Evolutionary conservation across 1,140 invertebrate genomes (phyloP), one percentile per base, ranked within the genome.

Genomic region (Lucilia sericata): DNA sequence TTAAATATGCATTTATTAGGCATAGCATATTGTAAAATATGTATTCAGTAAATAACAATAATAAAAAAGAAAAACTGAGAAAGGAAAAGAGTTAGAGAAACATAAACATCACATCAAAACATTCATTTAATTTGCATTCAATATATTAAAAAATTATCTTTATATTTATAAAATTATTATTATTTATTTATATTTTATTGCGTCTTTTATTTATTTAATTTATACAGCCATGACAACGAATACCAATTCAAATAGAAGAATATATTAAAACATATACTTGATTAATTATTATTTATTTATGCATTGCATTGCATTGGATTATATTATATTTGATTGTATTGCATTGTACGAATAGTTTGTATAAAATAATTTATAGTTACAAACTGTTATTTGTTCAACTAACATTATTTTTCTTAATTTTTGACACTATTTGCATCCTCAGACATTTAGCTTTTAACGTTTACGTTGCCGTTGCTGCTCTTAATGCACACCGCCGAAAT

Each of bases 61-160:
- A 65, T 19, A 17, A 70, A 70, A 70, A 70, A 3, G 19, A 70
- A 70, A 70, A 60, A 60, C 1, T 12, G n/a, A 12, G 17, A 65
- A 65, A 65, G n/a, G 60, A 70, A 70, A 10, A 60, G 55, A n/a
- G n/a, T n/a, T 70, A 10, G 60, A 70, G 8, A 12, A 70, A 21
- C 21, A 70, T 19, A 70, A 70, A 70, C 19, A 70, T 70, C 65
- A 70, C 65, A 70, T 70, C 10, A 70, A 70, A 70, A 70, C 65
- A 70, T 70, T 70, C 65, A 70, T 21, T 70, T 70, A 70, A 70
- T 70, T 70, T 17, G 65, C 65, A 70, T 70, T 70, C 65, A 70
- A 70, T 70, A 70, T 2, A 25, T 70, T 70, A 8, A 10, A 70
- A 70, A 7, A 9, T 19, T 70, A 21, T 12, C 19, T 51, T 65